These are phyloP conservation scores for Auanema sp. DNA, from an alignment of 2,888 invertebrate species.

Conservation along the genomic window DNA sequence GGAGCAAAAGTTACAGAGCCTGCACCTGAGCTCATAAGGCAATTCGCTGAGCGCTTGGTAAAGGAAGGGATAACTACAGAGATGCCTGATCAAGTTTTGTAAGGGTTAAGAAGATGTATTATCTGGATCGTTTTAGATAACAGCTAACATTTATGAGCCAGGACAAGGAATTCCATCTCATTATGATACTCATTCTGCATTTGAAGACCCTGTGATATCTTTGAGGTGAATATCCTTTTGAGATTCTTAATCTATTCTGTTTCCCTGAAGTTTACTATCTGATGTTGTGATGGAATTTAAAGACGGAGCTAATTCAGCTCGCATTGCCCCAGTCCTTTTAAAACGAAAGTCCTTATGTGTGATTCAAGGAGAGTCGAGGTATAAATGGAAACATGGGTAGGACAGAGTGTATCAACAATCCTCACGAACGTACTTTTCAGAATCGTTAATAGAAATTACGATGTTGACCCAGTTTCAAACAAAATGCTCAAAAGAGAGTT, in stretches of 20 bases:
- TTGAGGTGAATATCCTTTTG: conserved; percentile 70
- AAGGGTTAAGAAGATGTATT: background rate
- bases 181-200: conserved; percentile 91
- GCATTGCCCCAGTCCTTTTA: conserved; percentile 76
- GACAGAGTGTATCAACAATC: background rate
- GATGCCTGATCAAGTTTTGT: conserved; percentile 49
- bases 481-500: conserved; percentile 39
- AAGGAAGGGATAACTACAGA: conserved; percentile 22
- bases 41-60: conserved; percentile 35
- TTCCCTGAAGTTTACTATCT: conserved; percentile 33
- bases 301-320: conserved; percentile 56
- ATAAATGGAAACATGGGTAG: conserved; percentile 85
- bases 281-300: conserved; percentile 61
- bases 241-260: conserved; percentile 68
- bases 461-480: conserved; percentile 71
- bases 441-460: conserved; percentile 81
- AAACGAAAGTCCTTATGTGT: conserved; percentile 81
- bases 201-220: conserved; percentile 83
- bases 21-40: conserved; percentile 39
- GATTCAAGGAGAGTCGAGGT: conserved; percentile 81
- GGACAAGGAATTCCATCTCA: conserved; percentile 84
- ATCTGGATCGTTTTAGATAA: conserved; percentile 52
- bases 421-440: conserved; percentile 37
- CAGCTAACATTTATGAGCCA: conserved; percentile 67
- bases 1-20: conserved; percentile 31